Evolutionary conservation across 2,797 vertebrate genomes (phyloP), one percentile per base, ranked within the genome.

Genomic region (Arrhamphus sclerolepis): DNA sequence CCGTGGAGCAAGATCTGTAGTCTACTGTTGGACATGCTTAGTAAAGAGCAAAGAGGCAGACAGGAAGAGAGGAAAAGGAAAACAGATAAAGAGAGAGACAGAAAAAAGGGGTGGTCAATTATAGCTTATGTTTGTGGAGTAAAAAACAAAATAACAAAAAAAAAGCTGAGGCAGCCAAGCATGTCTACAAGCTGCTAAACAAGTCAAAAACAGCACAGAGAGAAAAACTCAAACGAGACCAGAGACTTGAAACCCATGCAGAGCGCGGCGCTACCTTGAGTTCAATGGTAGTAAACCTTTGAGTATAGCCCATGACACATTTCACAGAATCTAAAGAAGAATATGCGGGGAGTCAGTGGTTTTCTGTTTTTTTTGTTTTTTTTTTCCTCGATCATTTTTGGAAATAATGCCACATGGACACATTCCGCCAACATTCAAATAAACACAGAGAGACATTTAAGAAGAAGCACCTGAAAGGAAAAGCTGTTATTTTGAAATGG

Each of bases 251-350:
- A 88, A 88, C 88, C 93, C 94, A 96, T 96, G 95, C 94, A 95
- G 93, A 93, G 91, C 91, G 82, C 80, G 79, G 86, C 29, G 78
- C 93, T 92, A 92, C 91, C 92, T 94, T 83, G 77, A 73, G 78
- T 87, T 93, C 88, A 95, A 95, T 89, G 94, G 93, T 91, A 95
- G 95, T 96, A 98, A 98, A 98, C 95, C 94, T 96, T 97, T 96
- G 96, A 98, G 97, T 98, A 98, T 98, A 98, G 95, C 95, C 95
- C 94, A 94, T 94, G 93, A 89, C 93, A 93, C 92, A 92, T 90
- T 87, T 92, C 90, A 93, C 89, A 92, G 89, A 91, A 92, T 93
- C 91, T 92, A 91, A 91, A 85, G 84, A 76, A 91, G 89, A 90
- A 93, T 81, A 92, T 58, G 86, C 73, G 78, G 80, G 78, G 81